Base-by-base conservation (phyloP, 2,113 vertebrate genomes). In the Smithornis capensis region DNA sequence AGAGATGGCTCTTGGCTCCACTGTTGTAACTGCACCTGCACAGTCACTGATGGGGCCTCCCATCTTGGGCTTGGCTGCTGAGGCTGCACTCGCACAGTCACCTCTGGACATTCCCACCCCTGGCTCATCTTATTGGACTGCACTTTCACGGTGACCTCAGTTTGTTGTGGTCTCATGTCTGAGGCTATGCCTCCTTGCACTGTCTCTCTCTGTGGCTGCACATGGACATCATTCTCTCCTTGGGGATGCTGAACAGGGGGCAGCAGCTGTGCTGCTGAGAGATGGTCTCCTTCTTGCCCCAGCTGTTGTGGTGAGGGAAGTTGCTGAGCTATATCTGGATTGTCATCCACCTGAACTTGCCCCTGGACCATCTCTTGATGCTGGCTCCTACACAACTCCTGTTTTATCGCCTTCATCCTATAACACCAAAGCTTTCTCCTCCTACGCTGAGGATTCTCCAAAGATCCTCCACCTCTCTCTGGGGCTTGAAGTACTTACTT, bases 1-100 rank as follows among this genome's bases (percentile, higher is more conserved):
- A 77, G 11, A 55, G 31, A 35, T 47, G 60, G 29, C n/a, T 42
- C 86, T 49, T 0, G 35, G 74, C 33, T 49, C n/a, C 0, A 3
- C 55, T 70, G 33, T 55, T 95, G 69, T 22, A 90, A 1, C 63
- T 96, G 79, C 60, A 95, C 44, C 68, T 92, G 82, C 57, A 96
- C 45, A 0, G 60, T 86, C 37, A 95, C 73, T 4, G 38, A 19
- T 1, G 65, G 77, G 13, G 42, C 9, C 37, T 83, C 52, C 89
- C 77, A 84, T 8, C 21, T 29, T 14, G 28, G 47, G 14, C 23
- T 91, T 37, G 64, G 15, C 25, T 68, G 73, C 64, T 24, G 62
- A 24, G 82, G 92, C 60, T 1, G 64, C 71, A 95, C 80, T 16
- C 78, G 76, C 45, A 89, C 84, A 0, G 67, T 92, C 53, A 92